Evolutionary conservation across 2,888 invertebrate species (phyloP).

Genomic region (Tenthredo amoena): DNA sequence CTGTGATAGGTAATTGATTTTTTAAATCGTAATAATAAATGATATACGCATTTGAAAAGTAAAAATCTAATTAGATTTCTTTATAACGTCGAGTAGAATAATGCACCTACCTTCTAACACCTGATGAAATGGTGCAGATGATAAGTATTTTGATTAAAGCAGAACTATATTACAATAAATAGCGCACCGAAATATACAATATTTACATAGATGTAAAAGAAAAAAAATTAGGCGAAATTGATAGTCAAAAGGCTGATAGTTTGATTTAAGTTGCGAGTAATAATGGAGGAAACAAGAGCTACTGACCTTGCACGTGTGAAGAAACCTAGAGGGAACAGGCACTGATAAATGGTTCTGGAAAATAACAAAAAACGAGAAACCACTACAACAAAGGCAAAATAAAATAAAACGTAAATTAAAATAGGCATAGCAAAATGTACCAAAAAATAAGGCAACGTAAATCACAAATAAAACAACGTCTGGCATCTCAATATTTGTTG

Average conservation of each 20-base stretch:
- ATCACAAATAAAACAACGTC: conserved; percentile 50
- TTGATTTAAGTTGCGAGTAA: conserved; percentile 10
- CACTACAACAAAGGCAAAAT: conserved; percentile 81
- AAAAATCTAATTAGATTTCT: neutral
- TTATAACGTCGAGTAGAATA: neutral
- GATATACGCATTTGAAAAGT: neutral
- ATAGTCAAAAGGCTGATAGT: conserved; percentile 17
- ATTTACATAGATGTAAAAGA: conserved; percentile 53
- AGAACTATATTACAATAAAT: conserved; percentile 67
- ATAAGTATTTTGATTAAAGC: conserved; percentile 38
- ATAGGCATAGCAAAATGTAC: conserved; percentile 74
- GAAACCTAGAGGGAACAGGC: conserved; percentile 92
- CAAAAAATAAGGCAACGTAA: conserved; percentile 59
- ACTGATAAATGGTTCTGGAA: conserved; percentile 94
- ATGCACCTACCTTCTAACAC: conserved; percentile 20
- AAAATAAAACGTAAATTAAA: conserved; percentile 81
- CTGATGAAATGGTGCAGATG: conserved; percentile 39
- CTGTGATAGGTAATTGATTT: neutral
- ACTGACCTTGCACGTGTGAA: conserved; percentile 89
- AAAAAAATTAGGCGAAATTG: conserved; percentile 34
- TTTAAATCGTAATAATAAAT: neutral
- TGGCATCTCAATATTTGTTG: neutral
- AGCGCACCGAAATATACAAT: conserved; percentile 64
- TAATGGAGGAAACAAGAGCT: conserved; percentile 65
- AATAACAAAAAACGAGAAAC: conserved; percentile 81